Evolutionary conservation across 2,888 invertebrate genomes (phyloP), one percentile per base, ranked within the genome.

Genomic region (Phorcus lineatus): DNA sequence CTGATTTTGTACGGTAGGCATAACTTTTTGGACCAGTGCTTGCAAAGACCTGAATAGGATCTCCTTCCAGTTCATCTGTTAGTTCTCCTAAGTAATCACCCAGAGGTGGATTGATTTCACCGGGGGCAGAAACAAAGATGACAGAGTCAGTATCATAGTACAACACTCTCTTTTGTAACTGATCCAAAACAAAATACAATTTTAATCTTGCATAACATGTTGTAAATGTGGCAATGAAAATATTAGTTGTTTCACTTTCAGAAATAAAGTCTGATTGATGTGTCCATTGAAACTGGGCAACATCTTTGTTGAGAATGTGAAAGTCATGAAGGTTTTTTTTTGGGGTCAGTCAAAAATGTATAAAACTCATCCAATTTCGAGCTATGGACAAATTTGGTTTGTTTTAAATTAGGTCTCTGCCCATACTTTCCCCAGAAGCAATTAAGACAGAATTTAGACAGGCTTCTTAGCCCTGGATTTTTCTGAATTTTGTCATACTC

Each of bases 31-130:
- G 75, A 16, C 80, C 78, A 17, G 80, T 76, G 11, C 79, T 79
- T 6, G 67, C 80, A 76, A 81, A 81, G 16, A 11, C 74, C 40
- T 13, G 17, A 54, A 81, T 81, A 47, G 24, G 1, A 19, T 81
- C 79, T 3, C 62, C 53, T 3, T 77, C 47, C 16, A 78, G 55
- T 76, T 83, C 83, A 67, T 83, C 78, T 0, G 81, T 83, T 47
- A 83, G 47, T 24, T 83, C 83, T 16, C 83, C 81, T n/a, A 81
- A 31, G 47, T 52, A 81, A 70, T 81, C 81, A 17, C 83, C 83
- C 19, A 83, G 62, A 22, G 28, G 16, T 24, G 79, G 80, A 74
- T 83, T 78, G n/a, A 1, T 19, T 67, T 83, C 53, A 0, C 81
- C 83, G 0, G 4, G 28, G 36, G 52, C 53, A 2, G 81, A 55